Conservation (phyloP, 2,797 vertebrate species). For the Danio jaintianensis region DNA sequence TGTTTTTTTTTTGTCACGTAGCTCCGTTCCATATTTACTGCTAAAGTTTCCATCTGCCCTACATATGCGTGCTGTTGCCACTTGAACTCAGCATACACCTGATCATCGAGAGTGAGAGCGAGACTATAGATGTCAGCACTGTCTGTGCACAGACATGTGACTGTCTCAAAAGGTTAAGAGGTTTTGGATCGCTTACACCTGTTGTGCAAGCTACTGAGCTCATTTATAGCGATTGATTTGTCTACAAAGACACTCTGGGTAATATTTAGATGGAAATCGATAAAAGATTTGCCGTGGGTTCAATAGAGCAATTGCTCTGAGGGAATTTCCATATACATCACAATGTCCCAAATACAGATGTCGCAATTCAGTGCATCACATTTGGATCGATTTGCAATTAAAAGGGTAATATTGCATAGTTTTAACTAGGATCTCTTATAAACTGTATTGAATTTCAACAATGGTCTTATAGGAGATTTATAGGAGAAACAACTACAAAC, state of each 20-base stretch:
- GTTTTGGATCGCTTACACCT: slow-evolving; percentile 63
- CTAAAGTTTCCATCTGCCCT: slow-evolving; percentile 36
- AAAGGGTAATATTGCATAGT: neutral
- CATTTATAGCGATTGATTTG: neutral
- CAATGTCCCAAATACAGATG: neutral
- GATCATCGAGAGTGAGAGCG: slow-evolving; percentile 18
- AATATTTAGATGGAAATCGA: slow-evolving; percentile 15
- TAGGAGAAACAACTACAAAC: too few relatives aligned
- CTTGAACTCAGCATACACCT: neutral
- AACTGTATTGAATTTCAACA: too few relatives aligned
- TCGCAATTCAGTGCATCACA: neutral
- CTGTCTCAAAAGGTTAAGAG: slow-evolving; percentile 62
- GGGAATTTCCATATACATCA: neutral
- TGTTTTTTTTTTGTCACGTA: slow-evolving; percentile 26
- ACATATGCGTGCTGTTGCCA: neutral
- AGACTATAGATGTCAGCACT: slow-evolving; percentile 34
- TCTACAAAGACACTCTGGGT: neutral
- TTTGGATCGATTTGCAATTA: neutral
- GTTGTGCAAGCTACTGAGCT: slow-evolving; percentile 36
- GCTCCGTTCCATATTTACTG: slow-evolving; percentile 22
- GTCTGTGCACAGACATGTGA: slow-evolving; percentile 55
- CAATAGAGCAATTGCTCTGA: neutral
- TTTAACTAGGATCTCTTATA: too few relatives aligned
- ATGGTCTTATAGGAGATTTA: too few relatives aligned
- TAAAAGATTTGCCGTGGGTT: neutral